A percentile compares a stretch with the other conserved stretches of the same genome.
phyloP scores from a whole-genome alignment of 2,113 vertebrate genomes.

The Alexandromys fortis region DNA sequence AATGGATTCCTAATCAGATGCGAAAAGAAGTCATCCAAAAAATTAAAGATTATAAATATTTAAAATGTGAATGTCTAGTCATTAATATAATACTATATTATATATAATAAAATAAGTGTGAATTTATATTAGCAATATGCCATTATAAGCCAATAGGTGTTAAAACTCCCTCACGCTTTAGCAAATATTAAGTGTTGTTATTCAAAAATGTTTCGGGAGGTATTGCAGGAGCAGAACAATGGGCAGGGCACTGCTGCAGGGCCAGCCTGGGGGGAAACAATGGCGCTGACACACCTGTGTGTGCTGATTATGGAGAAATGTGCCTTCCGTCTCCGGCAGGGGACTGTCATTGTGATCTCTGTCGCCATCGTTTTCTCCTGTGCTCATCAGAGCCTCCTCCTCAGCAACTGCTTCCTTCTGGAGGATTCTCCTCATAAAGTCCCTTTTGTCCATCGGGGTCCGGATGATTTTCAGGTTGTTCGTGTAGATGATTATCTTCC shows the following conservation, averaged over 20 bases:
- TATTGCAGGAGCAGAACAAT: not conserved
- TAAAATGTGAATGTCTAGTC: not conserved
- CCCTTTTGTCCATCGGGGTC: constrained; percentile 89
- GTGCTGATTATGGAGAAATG: constrained; percentile 45
- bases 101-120: not conserved
- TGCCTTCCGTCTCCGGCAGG: constrained; percentile 50
- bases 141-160: constrained; percentile 3
- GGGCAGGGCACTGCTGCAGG: not conserved
- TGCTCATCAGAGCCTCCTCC: constrained; percentile 78
- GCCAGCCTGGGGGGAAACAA: not conserved
- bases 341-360: constrained; percentile 14
- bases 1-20: not conserved
- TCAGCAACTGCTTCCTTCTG: constrained; percentile 82
- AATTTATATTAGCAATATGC: not conserved
- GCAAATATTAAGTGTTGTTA: not conserved
- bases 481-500: constrained; percentile 98
- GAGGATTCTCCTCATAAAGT: constrained; percentile 85
- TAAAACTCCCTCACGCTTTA: not conserved
- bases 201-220: not conserved
- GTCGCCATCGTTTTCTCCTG: constrained; percentile 67
- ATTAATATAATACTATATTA: not conserved
- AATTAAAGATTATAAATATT: not conserved
- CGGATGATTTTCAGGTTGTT: constrained; percentile 97
- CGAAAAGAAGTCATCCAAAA: constrained; percentile 13
- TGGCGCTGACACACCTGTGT: constrained; percentile 76